Base-by-base conservation (phyloP, 1,140 invertebrate species). In the Papilio xuthus region DNA sequence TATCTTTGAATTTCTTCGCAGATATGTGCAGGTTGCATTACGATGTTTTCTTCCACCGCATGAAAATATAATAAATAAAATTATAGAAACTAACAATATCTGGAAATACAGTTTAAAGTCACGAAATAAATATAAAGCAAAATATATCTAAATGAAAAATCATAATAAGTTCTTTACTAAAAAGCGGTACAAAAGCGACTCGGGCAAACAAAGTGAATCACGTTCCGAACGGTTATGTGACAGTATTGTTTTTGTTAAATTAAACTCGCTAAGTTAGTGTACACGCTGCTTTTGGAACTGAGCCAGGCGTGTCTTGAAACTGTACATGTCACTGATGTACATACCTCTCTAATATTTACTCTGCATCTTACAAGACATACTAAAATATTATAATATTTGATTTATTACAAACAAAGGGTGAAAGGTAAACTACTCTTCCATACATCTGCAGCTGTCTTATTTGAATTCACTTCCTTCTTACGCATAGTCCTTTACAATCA, bases 211-310 rank as follows among this genome's bases (percentile, higher is more conserved):
- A 67, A 28, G 13, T 32, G 60, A 67, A 67, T 67, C 60, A 32
- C 60, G 60, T 67, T 28, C 60, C 12, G 60, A 15, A 67, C 53
- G 60, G 60, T 28, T 67, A 15, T 67, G 60, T 67, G 60, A 28
- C 26, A 67, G 60, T 67, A 67, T 67, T 67, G 60, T 67, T 67
- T 67, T 67, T 67, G 60, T 67, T 67, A 67, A 67, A 67, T 67
- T 67, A 67, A 67, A 67, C 60, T 67, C 60, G 23, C 60, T n/a
- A 67, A 67, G 60, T 67, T 67, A 67, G 60, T 67, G 60, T 67
- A 67, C 60, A 67, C 26, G 12, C 4, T 28, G 28, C 12, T 67
- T 28, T 32, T 67, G 60, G 60, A 67, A 67, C 26, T 12, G 4
- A 7, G 60, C 60, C 60, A 67, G 60, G 60, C 60, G 20, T 4